Conservation (phyloP, 2,113 vertebrate species). For the Salminus brasiliensis region DNA sequence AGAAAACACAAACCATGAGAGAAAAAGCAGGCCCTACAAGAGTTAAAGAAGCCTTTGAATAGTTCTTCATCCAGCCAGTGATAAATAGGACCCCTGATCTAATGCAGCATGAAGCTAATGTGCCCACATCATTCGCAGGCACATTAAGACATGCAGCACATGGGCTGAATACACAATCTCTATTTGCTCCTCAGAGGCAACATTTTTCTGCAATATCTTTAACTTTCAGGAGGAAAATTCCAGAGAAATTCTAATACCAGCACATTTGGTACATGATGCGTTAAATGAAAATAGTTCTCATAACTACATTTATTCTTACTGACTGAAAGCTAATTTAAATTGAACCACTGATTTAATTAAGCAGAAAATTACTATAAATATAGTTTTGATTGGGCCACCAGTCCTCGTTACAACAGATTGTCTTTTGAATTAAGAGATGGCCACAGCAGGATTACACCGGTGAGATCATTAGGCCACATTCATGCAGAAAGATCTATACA, state of each 20-base stretch:
- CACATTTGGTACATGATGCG: conserved; percentile 76
- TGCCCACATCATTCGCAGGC: conserved; percentile 22
- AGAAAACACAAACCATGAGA: neutral
- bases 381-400: conserved; percentile 64
- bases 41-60: neutral
- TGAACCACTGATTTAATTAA: conserved; percentile 70
- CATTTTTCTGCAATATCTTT: conserved; percentile 69
- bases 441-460: neutral
- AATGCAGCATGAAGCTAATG: conserved; percentile 50
- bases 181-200: conserved; percentile 59
- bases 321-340: conserved; percentile 73
- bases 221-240: conserved; percentile 64
- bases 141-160: conserved; percentile 38
- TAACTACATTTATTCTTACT: conserved; percentile 63
- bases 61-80: neutral
- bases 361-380: conserved; percentile 78
- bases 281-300: conserved; percentile 76
- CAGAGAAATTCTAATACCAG: conserved; percentile 63
- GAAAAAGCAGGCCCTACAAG: neutral
- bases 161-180: conserved; percentile 22
- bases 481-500: neutral
- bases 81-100: conserved; percentile 39
- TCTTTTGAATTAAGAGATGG: conserved; percentile 47
- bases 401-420: conserved; percentile 52
- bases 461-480: conserved; percentile 17